Conservation (phyloP, 1,140 invertebrate species). For the Pectinophora gossypiella region DNA sequence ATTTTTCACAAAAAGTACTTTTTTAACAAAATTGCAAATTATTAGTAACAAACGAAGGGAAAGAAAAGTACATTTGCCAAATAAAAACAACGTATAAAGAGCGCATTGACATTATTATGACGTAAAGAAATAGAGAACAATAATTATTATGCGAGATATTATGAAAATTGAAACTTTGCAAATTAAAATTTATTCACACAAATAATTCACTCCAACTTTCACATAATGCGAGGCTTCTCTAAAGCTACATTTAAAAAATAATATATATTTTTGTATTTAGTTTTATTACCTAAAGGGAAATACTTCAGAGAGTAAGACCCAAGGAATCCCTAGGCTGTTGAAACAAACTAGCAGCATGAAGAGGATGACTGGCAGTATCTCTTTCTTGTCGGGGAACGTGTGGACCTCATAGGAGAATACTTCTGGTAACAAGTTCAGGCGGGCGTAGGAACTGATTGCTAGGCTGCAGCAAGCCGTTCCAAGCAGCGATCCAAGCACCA, state of each 20-base stretch:
- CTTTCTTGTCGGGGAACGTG: conserved; percentile 44
- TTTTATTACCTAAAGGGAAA: conserved; percentile 58
- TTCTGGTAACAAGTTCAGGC: conserved; percentile 19
- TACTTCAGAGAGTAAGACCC: conserved; percentile 61
- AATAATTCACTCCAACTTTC: no score
- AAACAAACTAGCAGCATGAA: conserved; percentile 53
- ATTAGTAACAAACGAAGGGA: no score
- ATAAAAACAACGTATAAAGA: no score
- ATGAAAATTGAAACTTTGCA: no score
- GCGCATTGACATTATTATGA: no score
- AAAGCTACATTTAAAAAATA: neutral
- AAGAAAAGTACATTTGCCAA: no score
- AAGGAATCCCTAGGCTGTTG: conserved; percentile 55
- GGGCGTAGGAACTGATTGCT: conserved; percentile 45
- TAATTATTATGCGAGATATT: no score
- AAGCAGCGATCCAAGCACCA: conserved; percentile 42
- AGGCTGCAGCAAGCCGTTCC: conserved; percentile 42
- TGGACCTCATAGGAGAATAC: conserved; percentile 53
- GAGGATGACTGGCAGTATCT: conserved; percentile 41
- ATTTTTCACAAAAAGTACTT: no score
- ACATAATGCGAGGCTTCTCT: neutral
- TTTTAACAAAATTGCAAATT: no score
- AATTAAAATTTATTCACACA: no score
- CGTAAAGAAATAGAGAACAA: no score
- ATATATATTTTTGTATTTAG: no score